phyloP scores from a whole-genome alignment of 2,888 invertebrate genomes.

The Oegoconia quadripuncta region DNA sequence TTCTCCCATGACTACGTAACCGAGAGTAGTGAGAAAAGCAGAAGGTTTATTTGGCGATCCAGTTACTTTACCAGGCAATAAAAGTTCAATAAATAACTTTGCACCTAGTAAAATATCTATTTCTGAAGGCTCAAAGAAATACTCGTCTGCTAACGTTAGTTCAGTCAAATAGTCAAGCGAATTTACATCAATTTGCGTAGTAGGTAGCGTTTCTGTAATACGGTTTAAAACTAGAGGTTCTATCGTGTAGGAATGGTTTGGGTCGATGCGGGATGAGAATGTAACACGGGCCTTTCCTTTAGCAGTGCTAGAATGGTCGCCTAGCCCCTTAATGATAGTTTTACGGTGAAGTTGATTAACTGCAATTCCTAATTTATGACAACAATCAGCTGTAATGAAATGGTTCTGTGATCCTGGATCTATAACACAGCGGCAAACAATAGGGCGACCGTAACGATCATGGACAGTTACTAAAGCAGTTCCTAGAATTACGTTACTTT shows the following conservation, averaged over 20 bases:
- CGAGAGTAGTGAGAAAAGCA: neutral
- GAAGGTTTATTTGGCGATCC: too few relatives aligned
- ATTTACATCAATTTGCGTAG: neutral
- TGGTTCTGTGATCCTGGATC: conserved; percentile 4
- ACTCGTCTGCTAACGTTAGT: neutral
- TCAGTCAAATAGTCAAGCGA: neutral
- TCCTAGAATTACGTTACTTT: neutral
- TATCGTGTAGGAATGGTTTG: neutral
- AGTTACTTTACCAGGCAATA: neutral
- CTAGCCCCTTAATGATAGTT: neutral
- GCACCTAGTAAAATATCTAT: neutral
- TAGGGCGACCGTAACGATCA: neutral
- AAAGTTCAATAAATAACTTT: neutral
- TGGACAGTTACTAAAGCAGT: neutral
- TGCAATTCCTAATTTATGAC: neutral
- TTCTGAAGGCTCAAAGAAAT: neutral
- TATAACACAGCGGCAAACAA: neutral
- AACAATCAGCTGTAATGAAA: neutral
- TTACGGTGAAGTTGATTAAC: neutral
- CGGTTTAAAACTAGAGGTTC: neutral
- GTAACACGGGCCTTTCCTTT: neutral
- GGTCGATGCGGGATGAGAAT: neutral
- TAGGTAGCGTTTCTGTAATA: conserved; percentile 1
- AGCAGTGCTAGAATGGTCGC: neutral
- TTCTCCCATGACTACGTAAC: too few relatives aligned